These are phyloP conservation scores for Gastracanthus pulcherrimus DNA, from an alignment of 2,888 invertebrate genomes.

Conservation along the genomic window DNA sequence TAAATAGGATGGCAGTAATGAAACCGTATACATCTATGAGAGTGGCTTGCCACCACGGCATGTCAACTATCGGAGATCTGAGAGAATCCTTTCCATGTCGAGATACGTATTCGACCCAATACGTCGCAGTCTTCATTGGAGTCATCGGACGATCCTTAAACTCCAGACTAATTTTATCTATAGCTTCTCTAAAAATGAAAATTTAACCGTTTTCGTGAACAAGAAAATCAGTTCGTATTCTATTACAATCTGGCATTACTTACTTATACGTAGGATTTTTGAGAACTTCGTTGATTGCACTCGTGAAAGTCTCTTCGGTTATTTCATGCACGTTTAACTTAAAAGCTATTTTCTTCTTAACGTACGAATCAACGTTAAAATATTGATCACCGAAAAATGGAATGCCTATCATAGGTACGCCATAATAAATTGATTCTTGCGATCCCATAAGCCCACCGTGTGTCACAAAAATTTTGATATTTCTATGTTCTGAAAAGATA, in stretches of 20 bases:
- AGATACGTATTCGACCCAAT: constrained; percentile 84
- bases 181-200: constrained; percentile 13
- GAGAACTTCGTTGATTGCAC: constrained; percentile 73
- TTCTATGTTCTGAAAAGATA: constrained; percentile 68
- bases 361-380: constrained; percentile 63
- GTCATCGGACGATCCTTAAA: constrained; percentile 79
- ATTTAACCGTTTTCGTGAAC: neutral
- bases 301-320: constrained; percentile 71
- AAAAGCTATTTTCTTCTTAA: constrained; percentile 62
- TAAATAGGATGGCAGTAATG: constrained; percentile 62
- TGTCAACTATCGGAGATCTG: constrained; percentile 75
- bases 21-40: constrained; percentile 79
- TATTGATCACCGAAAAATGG: constrained; percentile 68
- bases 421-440: constrained; percentile 65
- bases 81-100: constrained; percentile 74
- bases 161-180: neutral
- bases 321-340: constrained; percentile 62
- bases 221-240: neutral
- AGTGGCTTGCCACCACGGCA: constrained; percentile 76
- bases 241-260: neutral
- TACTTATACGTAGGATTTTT: constrained; percentile 73
- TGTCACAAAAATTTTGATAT: constrained; percentile 65
- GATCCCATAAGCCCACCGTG: constrained; percentile 67
- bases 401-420: constrained; percentile 67
- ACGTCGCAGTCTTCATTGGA: constrained; percentile 81